phyloP scores from a whole-genome alignment of 2,797 vertebrate species.

The Merluccius polli region DNA sequence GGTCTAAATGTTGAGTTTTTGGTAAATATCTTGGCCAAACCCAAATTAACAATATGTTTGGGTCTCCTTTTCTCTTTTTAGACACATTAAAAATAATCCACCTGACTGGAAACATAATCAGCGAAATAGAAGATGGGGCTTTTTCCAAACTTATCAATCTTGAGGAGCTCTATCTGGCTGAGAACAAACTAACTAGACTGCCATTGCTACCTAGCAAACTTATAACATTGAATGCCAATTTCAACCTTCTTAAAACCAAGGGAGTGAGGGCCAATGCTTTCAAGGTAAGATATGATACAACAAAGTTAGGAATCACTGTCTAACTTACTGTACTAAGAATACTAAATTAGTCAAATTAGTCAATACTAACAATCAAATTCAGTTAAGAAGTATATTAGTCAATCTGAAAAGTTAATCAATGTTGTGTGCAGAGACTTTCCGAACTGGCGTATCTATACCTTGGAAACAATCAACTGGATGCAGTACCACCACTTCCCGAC shows the following conservation, averaged over 20 bases:
- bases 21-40: not conserved
- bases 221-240: slow-evolving; percentile 79
- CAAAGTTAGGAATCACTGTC: not conserved
- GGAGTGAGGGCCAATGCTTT: slow-evolving; percentile 86
- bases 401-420: not conserved
- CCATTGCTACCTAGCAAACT: slow-evolving; percentile 83
- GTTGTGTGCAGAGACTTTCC: slow-evolving; percentile 76
- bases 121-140: slow-evolving; percentile 87
- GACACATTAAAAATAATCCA: slow-evolving; percentile 87
- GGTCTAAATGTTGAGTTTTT: not conserved
- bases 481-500: slow-evolving; percentile 87
- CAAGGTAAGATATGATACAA: slow-evolving; percentile 70
- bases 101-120: slow-evolving; percentile 84
- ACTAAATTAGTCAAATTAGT: too few species aligned
- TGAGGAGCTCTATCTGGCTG: slow-evolving; percentile 85
- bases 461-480: slow-evolving; percentile 84
- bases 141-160: slow-evolving; percentile 84
- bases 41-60: not conserved
- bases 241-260: slow-evolving; percentile 84
- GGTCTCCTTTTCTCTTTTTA: slow-evolving; percentile 42
- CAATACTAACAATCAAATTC: too few species aligned
- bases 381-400: too few species aligned
- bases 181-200: slow-evolving; percentile 83
- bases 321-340: not conserved
- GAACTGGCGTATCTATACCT: slow-evolving; percentile 87